Evolutionary conservation across 2,888 invertebrate genomes (phyloP).

Genomic region (Tuta absoluta): DNA sequence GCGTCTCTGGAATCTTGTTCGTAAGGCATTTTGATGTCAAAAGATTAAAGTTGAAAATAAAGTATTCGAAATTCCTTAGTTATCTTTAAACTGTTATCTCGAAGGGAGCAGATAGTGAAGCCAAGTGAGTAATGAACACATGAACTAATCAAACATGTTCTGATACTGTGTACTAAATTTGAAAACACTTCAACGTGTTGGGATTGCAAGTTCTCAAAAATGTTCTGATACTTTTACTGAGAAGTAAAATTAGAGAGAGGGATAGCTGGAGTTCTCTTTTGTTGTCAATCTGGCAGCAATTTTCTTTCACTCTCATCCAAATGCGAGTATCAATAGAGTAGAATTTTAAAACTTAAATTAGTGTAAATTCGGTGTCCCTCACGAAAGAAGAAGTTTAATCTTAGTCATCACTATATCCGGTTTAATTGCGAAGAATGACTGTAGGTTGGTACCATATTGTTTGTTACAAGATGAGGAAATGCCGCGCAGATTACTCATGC

Average conservation of each 20-base stretch:
- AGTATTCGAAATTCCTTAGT: constrained; percentile 4
- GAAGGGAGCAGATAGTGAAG: background rate
- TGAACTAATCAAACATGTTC: background rate
- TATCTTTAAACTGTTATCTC: constrained; percentile 6
- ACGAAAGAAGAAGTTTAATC: background rate
- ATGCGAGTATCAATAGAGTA: too few relatives aligned
- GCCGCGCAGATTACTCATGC: constrained; percentile 26
- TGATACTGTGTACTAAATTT: too few relatives aligned
- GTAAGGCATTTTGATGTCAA: background rate
- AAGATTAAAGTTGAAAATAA: constrained; percentile 1
- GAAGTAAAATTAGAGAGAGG: background rate
- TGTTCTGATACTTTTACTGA: background rate
- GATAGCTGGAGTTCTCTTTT: background rate
- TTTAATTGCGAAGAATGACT: background rate
- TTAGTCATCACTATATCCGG: constrained; percentile 26
- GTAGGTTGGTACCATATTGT: background rate
- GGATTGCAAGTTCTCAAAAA: too few relatives aligned
- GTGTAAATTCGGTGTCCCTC: background rate
- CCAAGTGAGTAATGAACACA: constrained; percentile 9
- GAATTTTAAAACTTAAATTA: too few relatives aligned
- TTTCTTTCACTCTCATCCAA: background rate
- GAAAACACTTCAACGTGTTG: too few relatives aligned
- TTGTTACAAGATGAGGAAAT: constrained; percentile 23
- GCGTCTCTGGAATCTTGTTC: background rate
- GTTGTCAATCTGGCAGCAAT: background rate